Base-by-base conservation (phyloP, 2,888 invertebrate species). In the Arrhopalites spinosus region DNA sequence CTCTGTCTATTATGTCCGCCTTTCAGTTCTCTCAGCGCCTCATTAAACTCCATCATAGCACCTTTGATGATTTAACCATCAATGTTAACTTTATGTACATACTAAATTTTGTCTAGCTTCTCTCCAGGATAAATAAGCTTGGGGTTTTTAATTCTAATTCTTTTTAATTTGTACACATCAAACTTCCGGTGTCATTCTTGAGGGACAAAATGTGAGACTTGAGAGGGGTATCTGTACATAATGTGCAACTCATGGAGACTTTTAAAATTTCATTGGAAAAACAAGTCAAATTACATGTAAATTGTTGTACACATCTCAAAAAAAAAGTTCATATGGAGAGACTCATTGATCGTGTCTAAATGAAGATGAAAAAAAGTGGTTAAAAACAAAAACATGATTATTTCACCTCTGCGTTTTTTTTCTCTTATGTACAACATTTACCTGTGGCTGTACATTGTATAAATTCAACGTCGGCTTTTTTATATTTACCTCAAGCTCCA, bases 11-110 rank as follows among this genome's bases (percentile, higher is more conserved):
- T 23, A 8, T 56, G 20, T n/a, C 20, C 53, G 2, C 53, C n/a
- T n/a, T n/a, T 50, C 50, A 59, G 23, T 27, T 59, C 66, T 66
- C 43, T 66, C 66, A 66, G 45, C 66, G 1, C 43, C 66, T 66
- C 66, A 66, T 45, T 66, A 66, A 59, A 27, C 66, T 2, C 23
- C 66, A 66, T 66, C 66, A 23, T 25, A 23, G 13, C 45, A 11
- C 36, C 36, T 11, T 36, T 11, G 36, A n/a, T n/a, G n/a, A 61
- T 27, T 5, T 17, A 27, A 61, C 61, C n/a, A 7, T 8, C 56
- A 59, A 20, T n/a, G 23, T 20, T 59, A 17, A 5, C 20, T 59
- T 5, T 7, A 61, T 27, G 2, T 61, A 47, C n/a, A 17, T 20
- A 25, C 17, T 64, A 25, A 64, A 20, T 36, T 64, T 20, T 36